These are phyloP conservation scores for Tanypteryx hageni DNA, from an alignment of 2,888 invertebrate species.

Conservation along the genomic window DNA sequence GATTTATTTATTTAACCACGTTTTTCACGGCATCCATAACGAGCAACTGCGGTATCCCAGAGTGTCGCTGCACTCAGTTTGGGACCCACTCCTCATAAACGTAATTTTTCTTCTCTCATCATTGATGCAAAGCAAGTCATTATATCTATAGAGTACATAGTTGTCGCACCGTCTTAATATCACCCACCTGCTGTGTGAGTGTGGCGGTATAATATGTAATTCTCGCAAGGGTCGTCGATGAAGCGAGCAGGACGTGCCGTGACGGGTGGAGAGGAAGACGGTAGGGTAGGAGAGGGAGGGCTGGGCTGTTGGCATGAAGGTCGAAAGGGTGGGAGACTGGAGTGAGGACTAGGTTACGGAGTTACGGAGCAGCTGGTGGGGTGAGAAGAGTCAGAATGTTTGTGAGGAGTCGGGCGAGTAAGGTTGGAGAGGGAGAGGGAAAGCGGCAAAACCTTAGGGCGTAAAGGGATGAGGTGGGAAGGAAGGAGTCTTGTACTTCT, in stretches of 20 bases:
- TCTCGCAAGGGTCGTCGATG: too few species aligned
- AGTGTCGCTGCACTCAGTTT: too few species aligned
- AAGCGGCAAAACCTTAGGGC: background rate
- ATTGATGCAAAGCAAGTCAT: too few species aligned
- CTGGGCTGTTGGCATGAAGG: slow-evolving; percentile 13
- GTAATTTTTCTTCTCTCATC: too few species aligned
- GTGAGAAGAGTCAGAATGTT: slow-evolving; percentile 29
- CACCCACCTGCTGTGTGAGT: too few species aligned
- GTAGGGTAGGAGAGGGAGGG: background rate
- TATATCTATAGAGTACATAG: too few species aligned
- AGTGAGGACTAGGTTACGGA: slow-evolving; percentile 58
- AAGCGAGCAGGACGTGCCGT: too few species aligned
- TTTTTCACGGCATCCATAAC: background rate
- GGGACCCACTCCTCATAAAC: too few species aligned
- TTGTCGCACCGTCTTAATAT: too few species aligned
- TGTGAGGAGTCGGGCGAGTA: background rate
- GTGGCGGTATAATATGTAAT: too few species aligned
- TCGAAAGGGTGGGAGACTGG: background rate
- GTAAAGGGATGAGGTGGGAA: background rate
- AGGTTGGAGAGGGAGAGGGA: background rate
- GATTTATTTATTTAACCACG: background rate
- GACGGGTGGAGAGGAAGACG: background rate
- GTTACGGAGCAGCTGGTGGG: slow-evolving; percentile 22
- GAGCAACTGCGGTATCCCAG: background rate
- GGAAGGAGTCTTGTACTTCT: slow-evolving; percentile 10